phyloP scores from a whole-genome alignment of 2,113 vertebrate genomes.

The Lonchura striata region DNA sequence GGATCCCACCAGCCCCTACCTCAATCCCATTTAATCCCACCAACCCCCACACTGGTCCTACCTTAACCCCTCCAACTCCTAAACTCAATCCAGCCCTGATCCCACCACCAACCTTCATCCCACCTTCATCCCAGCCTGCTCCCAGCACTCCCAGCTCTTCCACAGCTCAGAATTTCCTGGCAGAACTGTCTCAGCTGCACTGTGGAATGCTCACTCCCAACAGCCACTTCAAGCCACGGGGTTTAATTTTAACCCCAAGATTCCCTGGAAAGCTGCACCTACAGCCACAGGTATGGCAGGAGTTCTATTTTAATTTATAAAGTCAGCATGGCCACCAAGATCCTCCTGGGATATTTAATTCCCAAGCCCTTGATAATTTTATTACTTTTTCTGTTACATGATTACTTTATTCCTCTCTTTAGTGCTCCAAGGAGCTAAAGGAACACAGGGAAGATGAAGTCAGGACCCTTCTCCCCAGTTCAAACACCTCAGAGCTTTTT shows the following conservation, averaged over 20 bases:
- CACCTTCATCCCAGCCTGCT: neutral
- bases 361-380: neutral
- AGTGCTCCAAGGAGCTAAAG: neutral
- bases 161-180: neutral
- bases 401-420: neutral
- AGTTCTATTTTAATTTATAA: neutral
- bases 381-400: neutral
- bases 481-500: neutral
- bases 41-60: neutral
- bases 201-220: neutral
- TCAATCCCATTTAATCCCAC: neutral
- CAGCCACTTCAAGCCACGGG: rapidly evolving
- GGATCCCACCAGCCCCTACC: neutral
- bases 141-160: neutral
- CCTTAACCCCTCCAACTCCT: neutral
- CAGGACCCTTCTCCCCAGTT: too few species aligned
- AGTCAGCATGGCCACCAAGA: neutral
- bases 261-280: neutral
- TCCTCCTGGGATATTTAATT: neutral
- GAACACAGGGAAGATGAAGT: neutral
- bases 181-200: neutral
- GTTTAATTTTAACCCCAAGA: neutral
- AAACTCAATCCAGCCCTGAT: neutral
- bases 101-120: neutral
- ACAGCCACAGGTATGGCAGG: neutral